Evolutionary conservation across 2,888 invertebrate genomes (phyloP).

Genomic region (Chrysotoxum bicinctum): DNA sequence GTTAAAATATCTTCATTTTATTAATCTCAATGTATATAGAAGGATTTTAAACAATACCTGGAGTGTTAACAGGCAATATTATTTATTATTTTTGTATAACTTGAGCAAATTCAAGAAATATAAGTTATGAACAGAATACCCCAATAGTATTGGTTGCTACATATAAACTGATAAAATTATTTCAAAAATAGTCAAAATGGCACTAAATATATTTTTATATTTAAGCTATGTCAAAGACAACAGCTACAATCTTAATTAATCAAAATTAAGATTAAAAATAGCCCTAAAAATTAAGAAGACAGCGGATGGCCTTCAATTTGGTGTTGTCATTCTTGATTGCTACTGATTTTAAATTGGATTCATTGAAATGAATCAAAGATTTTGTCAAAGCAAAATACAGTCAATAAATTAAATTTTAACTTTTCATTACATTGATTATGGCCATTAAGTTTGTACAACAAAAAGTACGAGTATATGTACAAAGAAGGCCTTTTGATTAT

Average conservation of each 20-base stretch:
- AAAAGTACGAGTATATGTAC: too few species aligned
- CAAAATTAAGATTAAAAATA: neutral
- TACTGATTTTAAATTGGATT: neutral
- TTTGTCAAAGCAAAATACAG: neutral
- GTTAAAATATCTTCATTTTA: too few species aligned
- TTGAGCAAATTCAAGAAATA: neutral
- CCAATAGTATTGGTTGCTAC: neutral
- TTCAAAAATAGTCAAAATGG: neutral
- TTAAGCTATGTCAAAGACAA: neutral
- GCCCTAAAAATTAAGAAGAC: neutral
- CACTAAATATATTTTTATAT: neutral
- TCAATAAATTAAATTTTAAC: neutral
- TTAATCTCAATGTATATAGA: too few species aligned
- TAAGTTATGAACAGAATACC: neutral
- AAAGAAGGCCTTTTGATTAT: neutral
- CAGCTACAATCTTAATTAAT: neutral
- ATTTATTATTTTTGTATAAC: too few species aligned
- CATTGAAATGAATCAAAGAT: neutral
- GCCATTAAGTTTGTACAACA: neutral
- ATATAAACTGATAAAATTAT: neutral
- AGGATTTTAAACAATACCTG: too few species aligned
- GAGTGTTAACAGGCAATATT: too few species aligned
- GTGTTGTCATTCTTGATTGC: neutral
- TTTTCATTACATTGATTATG: neutral
- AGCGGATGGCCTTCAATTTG: neutral